Evolutionary conservation across 2,888 invertebrate species (phyloP), one percentile per base, ranked within the genome.

Genomic region (Lysandra bellargus): DNA sequence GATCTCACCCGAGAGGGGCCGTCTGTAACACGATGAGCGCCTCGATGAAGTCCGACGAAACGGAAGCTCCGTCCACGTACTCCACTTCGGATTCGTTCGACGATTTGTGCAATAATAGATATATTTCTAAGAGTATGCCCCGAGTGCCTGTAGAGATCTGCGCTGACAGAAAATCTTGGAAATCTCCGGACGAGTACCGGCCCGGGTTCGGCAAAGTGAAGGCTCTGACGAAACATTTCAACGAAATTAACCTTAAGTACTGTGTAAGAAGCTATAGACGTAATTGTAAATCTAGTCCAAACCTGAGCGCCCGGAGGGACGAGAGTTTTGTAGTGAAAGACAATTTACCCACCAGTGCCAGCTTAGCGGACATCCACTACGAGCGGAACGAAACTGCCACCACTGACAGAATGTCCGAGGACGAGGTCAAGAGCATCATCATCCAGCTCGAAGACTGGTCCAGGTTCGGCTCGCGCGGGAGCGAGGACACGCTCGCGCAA

Each of bases 121-220:
- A 72, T 75, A 81, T 84, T 23, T 82, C 83, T 23, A 85, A 85
- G 79, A 83, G 79, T 82, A 82, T 78, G 78, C 83, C 80, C 85
- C 78, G 85, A 61, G 86, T 86, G 33, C 86, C 90, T 30, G 81
- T 85, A 69, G 91, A 90, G 64, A 84, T 85, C 6, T 87, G 89
- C 79, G 88, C 89, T 75, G 90, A 92, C 80, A 89, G 90, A 78
- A 96, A 96, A 83, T 96, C 96, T 33, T 97, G 96, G 96, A 96
- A 95, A 84, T 96, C 96, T 0, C 96, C 97, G 0, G 96, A 96
- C 83, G 96, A 96, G 84, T 96, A 96, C 78, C 90, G 96, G 80
- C 95, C 96, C 33, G 96, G 96, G 0, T 95, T 95, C 80, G 97
- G 97, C 1, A 95, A 96, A 87, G 97, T 97, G 0, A 96, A 96